Percentiles rank a stretch among this genome's conserved stretches.
Conservation (phyloP, 2,888 invertebrate genomes). For the Tetranychus truncatus region DNA sequence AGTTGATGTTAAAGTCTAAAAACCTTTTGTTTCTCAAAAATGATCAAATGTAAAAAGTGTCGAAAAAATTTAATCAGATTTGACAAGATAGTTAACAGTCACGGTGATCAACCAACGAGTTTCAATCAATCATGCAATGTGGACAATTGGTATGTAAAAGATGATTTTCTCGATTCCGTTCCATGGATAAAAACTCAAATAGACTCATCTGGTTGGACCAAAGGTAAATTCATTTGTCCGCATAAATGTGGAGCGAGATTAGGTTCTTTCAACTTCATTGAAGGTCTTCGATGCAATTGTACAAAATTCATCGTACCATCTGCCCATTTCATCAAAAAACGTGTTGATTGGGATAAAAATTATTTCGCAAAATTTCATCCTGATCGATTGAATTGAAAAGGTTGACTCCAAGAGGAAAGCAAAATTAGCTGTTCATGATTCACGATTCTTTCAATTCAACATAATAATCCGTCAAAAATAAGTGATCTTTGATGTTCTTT, state of each 20-base stretch:
- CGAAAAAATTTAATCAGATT: slow-evolving; percentile 5
- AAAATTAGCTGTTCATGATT: too few species aligned
- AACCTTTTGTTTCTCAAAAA: neutral
- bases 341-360: neutral
- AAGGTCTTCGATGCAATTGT: neutral
- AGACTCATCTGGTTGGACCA: neutral
- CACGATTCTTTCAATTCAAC: too few species aligned
- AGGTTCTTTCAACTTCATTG: slow-evolving; percentile 4
- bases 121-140: too few species aligned
- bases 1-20: too few species aligned
- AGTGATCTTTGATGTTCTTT: too few species aligned
- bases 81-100: neutral
- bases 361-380: too few species aligned
- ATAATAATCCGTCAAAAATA: too few species aligned
- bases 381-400: too few species aligned
- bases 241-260: slow-evolving; percentile 8
- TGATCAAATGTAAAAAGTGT: slow-evolving; percentile 10
- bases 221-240: slow-evolving; percentile 4
- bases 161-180: neutral
- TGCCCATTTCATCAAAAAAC: slow-evolving; percentile 4
- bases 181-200: neutral
- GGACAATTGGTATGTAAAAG: neutral
- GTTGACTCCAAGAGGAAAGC: too few species aligned
- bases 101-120: neutral
- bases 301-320: neutral